phyloP scores from a whole-genome alignment of 2,888 invertebrate species.

The Branchellion lobata region DNA sequence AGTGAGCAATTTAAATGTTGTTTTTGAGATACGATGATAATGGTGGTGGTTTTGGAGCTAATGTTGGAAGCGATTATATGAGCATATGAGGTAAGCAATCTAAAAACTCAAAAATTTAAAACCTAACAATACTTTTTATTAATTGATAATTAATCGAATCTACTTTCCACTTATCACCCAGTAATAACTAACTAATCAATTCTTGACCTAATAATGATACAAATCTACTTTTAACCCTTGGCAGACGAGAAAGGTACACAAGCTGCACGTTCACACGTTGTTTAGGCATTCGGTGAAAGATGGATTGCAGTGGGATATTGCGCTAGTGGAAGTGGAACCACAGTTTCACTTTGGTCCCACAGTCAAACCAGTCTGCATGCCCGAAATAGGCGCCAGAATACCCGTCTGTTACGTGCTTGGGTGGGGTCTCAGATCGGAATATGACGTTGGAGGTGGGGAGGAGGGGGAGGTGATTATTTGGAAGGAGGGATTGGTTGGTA shows the following conservation, averaged over 20 bases:
- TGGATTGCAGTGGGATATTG: no score
- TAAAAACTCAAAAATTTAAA: neutral
- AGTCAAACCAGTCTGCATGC: constrained; percentile 46
- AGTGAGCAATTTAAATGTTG: no score
- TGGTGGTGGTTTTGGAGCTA: no score
- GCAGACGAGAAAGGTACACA: constrained; percentile 31
- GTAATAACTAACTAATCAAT: no score
- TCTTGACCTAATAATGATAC: neutral
- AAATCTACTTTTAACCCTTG: no score
- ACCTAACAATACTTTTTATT: neutral
- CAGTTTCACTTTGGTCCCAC: constrained; percentile 6
- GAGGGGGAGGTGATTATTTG: constrained; percentile 15
- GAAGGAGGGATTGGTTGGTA: neutral
- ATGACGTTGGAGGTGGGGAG: neutral
- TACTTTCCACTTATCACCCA: no score
- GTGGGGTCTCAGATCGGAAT: constrained; percentile 33
- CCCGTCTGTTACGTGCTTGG: constrained; percentile 44
- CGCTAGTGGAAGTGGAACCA: constrained; percentile 41
- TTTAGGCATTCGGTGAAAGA: constrained; percentile 21
- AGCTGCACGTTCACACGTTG: constrained; percentile 34
- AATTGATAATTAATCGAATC: no score
- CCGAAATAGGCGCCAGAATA: neutral
- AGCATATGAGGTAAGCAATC: neutral
- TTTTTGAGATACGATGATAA: no score
- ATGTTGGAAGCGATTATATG: neutral